A percentile compares a stretch with the other conserved stretches of the same genome.
These are phyloP conservation scores for Oreochromis spilurus DNA, from an alignment of 2,113 vertebrate genomes.

Conservation along the genomic window DNA sequence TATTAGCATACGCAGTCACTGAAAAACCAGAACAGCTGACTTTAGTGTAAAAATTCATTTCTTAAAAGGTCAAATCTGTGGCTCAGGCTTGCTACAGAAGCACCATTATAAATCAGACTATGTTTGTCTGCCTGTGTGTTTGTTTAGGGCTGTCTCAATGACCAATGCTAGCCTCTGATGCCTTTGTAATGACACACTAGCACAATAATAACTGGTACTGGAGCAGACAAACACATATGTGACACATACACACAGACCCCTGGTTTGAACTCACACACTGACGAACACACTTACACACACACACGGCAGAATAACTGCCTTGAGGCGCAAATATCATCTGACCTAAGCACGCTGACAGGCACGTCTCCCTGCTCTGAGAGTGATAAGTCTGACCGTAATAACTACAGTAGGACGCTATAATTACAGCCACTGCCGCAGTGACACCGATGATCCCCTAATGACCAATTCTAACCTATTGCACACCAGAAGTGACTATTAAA, in stretches of 20 bases:
- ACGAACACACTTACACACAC: conserved; percentile 12
- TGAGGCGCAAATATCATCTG: conserved; percentile 67
- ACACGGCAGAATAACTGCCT: conserved; percentile 46
- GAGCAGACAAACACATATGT: conserved; percentile 36
- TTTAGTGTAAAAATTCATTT: background rate
- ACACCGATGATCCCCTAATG: conserved; percentile 61
- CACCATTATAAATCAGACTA: background rate
- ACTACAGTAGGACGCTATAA: conserved; percentile 57
- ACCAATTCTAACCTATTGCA: conserved; percentile 45
- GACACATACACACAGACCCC: conserved; percentile 34
- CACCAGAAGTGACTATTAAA: conserved; percentile 40
- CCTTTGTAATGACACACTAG: conserved; percentile 65
- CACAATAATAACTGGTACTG: conserved; percentile 64
- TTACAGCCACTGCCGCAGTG: conserved; percentile 48
- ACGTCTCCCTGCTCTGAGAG: conserved; percentile 48
- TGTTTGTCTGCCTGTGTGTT: conserved; percentile 40
- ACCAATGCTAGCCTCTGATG: conserved; percentile 49
- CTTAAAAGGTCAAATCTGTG: background rate
- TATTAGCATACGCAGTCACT: background rate
- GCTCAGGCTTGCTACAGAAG: background rate
- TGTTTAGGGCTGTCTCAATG: conserved; percentile 51
- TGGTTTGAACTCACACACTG: conserved; percentile 6
- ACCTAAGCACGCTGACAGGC: conserved; percentile 63
- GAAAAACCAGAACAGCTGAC: background rate
- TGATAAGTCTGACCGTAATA: conserved; percentile 68